Evolutionary conservation across 2,797 vertebrate genomes (phyloP), one percentile per base, ranked within the genome.

Genomic region (Eptatretus atami): DNA sequence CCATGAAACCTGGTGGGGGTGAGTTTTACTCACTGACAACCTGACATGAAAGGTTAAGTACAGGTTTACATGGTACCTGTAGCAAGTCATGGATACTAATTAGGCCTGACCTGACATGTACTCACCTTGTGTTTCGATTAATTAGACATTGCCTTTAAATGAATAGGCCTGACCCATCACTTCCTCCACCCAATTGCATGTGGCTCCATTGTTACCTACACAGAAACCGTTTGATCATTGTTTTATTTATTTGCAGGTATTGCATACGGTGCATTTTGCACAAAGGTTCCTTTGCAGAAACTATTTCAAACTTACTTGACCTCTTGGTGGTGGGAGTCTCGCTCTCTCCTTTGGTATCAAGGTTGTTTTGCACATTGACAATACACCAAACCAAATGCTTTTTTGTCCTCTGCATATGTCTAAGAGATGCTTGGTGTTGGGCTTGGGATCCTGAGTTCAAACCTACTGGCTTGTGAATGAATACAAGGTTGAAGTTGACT

Each of bases 231-330:
- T 44, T 44, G 31, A 44, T 8, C 31, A 8, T 44, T 44, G 31
- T 44, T 44, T 44, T 44, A 44, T 19, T 14, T 60, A 19, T 25
- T n/a, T 61, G 64, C 76, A 98, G 92, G 90, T 98, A 88, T 83
- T 6, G 87, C 87, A n/a, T 98, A 86, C 61, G 92, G 92, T 73
- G 92, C 92, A 9, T 86, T 98, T 81, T 96, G 70, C 92, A 98
- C 77, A 92, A 96, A 76, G 92, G 92, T 65, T 87, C 90, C 54
- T 98, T 77, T 95, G 90, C 74, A 82, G 92, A 71, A 98, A 94
- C 75, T 94, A 92, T 74, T 98, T 98, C 73, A 98, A 98, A 98
- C 75, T 77, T 98, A 72, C 76, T 98, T 70, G 92, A 98, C 70
- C 78, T 98, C 75, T 72, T 98, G 74, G 92, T 98, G 63, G 92